These are phyloP conservation scores for Lates japonicus DNA, from an alignment of 2,797 vertebrate genomes.

Conservation along the genomic window DNA sequence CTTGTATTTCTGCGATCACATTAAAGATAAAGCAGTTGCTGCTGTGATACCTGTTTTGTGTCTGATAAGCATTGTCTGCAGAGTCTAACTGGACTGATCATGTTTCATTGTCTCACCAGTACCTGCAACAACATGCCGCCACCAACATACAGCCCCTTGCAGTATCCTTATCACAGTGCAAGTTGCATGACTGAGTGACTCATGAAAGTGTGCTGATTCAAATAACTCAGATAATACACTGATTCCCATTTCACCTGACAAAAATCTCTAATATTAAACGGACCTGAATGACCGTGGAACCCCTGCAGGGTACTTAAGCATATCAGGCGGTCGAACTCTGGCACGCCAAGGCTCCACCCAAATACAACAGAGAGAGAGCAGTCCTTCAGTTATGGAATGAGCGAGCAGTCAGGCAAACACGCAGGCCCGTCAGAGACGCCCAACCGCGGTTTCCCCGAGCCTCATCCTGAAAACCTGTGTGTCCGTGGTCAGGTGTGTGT, in stretches of 20 bases:
- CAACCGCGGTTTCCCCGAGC: slow-evolving; percentile 48
- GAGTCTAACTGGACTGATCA: background rate
- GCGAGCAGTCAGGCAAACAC: slow-evolving; percentile 58
- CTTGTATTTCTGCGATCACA: no score
- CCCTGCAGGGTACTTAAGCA: slow-evolving; percentile 16
- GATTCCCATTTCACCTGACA: slow-evolving; percentile 2
- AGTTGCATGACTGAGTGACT: no score
- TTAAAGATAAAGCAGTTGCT: no score
- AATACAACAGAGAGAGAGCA: slow-evolving; percentile 26
- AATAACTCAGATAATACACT: background rate
- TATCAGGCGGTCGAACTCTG: background rate
- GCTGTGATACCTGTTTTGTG: background rate
- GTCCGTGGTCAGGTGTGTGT: slow-evolving; percentile 17
- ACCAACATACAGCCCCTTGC: background rate
- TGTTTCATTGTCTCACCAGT: background rate
- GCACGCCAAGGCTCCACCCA: slow-evolving; percentile 16
- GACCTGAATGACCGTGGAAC: background rate
- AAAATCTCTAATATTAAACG: background rate
- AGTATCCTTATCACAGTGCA: background rate
- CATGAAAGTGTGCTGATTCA: background rate
- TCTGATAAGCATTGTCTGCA: background rate
- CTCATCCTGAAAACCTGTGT: slow-evolving; percentile 44
- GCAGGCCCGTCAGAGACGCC: slow-evolving; percentile 56
- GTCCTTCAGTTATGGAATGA: slow-evolving; percentile 45
- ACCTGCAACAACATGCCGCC: background rate